Conservation (phyloP, 2,888 invertebrate genomes). For the Siphlonurus alternatus region DNA sequence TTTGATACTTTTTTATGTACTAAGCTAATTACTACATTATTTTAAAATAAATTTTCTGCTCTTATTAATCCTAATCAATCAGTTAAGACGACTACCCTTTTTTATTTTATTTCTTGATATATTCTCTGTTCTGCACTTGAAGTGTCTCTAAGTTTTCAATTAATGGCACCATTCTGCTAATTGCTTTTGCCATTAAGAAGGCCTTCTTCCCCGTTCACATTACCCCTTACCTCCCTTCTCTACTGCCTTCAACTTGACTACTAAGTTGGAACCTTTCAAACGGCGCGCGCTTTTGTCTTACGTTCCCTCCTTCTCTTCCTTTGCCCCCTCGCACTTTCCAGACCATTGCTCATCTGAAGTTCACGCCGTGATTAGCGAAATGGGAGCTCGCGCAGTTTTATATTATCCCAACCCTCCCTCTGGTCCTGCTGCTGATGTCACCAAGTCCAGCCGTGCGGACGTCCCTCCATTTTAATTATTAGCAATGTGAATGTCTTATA, state of each 20-base stretch:
- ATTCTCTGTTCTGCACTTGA: not conserved
- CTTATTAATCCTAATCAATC: too few species aligned
- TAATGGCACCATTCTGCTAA: constrained; percentile 4
- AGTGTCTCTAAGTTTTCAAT: constrained; percentile 3
- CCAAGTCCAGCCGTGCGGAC: not conserved
- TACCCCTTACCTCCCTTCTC: not conserved
- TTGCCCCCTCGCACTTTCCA: not conserved
- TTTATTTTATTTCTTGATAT: not conserved
- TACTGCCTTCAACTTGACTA: not conserved
- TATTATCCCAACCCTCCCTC: too few species aligned
- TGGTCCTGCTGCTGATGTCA: too few species aligned
- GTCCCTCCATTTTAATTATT: not conserved
- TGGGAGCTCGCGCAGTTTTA: too few species aligned
- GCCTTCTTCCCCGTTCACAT: not conserved
- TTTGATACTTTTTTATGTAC: too few species aligned
- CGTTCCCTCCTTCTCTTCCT: not conserved
- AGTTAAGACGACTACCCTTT: too few species aligned
- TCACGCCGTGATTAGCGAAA: not conserved
- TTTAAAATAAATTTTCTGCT: too few species aligned
- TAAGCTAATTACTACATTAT: too few species aligned
- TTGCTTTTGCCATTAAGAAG: not conserved
- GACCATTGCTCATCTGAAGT: not conserved
- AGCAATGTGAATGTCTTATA: too few species aligned
- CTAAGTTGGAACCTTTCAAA: not conserved
- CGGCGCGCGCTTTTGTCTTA: not conserved